Conservation (phyloP, 2,888 invertebrate genomes). For the Mesorhabditis spiculigera region DNA sequence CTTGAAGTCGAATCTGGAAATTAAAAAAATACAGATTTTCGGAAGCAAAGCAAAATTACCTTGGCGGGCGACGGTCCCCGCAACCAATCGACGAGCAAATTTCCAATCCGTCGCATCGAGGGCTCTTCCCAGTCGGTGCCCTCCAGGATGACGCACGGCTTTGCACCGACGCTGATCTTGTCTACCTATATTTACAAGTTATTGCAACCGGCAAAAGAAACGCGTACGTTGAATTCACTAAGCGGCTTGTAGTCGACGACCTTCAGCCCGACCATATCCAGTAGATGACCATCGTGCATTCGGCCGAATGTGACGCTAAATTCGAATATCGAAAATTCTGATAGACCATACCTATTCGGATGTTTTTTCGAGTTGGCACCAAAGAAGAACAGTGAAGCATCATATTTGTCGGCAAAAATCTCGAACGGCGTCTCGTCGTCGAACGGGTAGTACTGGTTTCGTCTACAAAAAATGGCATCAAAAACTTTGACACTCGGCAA, state of each 20-base stretch:
- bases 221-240: slow-evolving; percentile 42
- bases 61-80: slow-evolving; percentile 77
- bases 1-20: slow-evolving; percentile 74
- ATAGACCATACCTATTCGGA: slow-evolving; percentile 18
- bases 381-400: slow-evolving; percentile 83
- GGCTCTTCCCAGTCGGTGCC: slow-evolving; percentile 83
- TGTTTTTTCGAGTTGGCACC: slow-evolving; percentile 85
- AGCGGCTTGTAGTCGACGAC: slow-evolving; percentile 75
- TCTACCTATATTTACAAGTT: slow-evolving; percentile 61
- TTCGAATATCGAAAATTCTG: not conserved
- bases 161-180: slow-evolving; percentile 77
- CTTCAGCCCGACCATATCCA: slow-evolving; percentile 95
- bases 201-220: not conserved
- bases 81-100: slow-evolving; percentile 84
- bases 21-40: not conserved
- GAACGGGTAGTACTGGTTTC: slow-evolving; percentile 78
- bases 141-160: slow-evolving; percentile 85
- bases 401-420: slow-evolving; percentile 72
- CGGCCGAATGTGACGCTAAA: slow-evolving; percentile 65
- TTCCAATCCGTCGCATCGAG: slow-evolving; percentile 79
- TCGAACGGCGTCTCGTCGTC: slow-evolving; percentile 82
- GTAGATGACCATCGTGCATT: slow-evolving; percentile 79
- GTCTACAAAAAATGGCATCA: slow-evolving; percentile 24
- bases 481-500: slow-evolving; percentile 14
- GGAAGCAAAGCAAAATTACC: slow-evolving; percentile 11